Base-by-base conservation (phyloP, 1,140 invertebrate species). In the Acromyrmex echinatior region DNA sequence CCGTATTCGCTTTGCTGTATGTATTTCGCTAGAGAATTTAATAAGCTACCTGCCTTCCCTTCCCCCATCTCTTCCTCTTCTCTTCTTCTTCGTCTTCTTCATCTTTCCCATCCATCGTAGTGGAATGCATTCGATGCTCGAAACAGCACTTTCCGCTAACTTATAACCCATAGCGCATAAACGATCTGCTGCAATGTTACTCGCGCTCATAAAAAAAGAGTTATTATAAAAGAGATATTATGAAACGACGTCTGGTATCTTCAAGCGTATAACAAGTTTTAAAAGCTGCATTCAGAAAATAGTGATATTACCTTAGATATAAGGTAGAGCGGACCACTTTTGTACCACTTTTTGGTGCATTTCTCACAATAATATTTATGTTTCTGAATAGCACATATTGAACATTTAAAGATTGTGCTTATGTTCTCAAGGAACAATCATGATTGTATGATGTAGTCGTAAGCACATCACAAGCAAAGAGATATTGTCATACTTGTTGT, bases 11-110 rank as follows among this genome's bases (percentile, higher is more conserved):
- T 82, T 74, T 74, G 45, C 78, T 70, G 53, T 82, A 74, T 73
- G 68, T 39, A 74, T 82, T 82, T 82, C 25, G 56, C 80, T 82
- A 74, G 80, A 82, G 80, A 82, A 82, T 82, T 82, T 82, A 82
- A 82, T 82, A 82, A 82, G 80, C 62, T 39, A 66, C 51, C 51
- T 71, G 35, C 60, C 49, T 65, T 9, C 39, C 14, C 7, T 39
- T 10, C 12, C 39, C 2, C 66, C 39, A 3, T 2, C 10, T 71
- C 39, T 25, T 25, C 53, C 18, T 53, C 14, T 45, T 45, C 56
- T n/a, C 35, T 16, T 25, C 25, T 28, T 16, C 70, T 28, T 16
- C 56, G n/a, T 31, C 51, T 70, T 39, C 49, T 60, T 45, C 80
- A 62, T 74, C 35, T 35, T 28, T 73, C 10, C 21, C 49, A 71